Percentiles rank a stretch among this genome's conserved stretches.
phyloP scores from a whole-genome alignment of 2,113 vertebrate species.

The Thomomys bottae region DNA sequence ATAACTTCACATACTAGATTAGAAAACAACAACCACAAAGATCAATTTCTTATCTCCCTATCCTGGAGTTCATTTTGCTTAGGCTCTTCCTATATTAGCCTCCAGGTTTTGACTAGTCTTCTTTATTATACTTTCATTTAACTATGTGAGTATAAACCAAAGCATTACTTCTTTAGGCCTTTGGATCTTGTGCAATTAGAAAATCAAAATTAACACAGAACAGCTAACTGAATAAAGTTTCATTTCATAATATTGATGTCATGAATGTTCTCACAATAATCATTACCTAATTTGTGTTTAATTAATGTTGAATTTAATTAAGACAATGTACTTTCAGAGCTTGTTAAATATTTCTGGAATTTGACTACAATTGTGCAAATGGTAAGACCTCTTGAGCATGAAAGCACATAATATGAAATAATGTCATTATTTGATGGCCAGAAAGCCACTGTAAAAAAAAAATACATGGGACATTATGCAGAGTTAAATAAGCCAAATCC shows the following conservation, averaged over 20 bases:
- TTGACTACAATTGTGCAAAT: not conserved
- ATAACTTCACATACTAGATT: too few species aligned
- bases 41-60: too few species aligned
- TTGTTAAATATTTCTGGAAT: constrained; percentile 42
- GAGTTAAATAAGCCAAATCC: not conserved
- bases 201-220: not conserved
- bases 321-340: not conserved
- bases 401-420: not conserved
- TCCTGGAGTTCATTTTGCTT: too few species aligned
- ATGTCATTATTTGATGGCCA: not conserved
- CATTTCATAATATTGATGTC: not conserved
- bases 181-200: not conserved
- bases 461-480: not conserved
- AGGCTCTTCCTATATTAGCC: too few species aligned
- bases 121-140: not conserved
- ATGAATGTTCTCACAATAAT: not conserved
- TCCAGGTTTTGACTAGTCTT: not conserved
- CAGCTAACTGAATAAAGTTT: not conserved
- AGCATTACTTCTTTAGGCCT: not conserved
- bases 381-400: not conserved
- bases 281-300: not conserved
- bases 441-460: not conserved
- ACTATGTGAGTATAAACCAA: not conserved
- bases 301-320: constrained; percentile 20
- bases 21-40: too few species aligned